A percentile compares a stretch with the other conserved stretches of the same genome.
These are phyloP conservation scores for Pseudomyrmex sp. DNA, from an alignment of 1,140 invertebrate genomes.

Conservation along the genomic window DNA sequence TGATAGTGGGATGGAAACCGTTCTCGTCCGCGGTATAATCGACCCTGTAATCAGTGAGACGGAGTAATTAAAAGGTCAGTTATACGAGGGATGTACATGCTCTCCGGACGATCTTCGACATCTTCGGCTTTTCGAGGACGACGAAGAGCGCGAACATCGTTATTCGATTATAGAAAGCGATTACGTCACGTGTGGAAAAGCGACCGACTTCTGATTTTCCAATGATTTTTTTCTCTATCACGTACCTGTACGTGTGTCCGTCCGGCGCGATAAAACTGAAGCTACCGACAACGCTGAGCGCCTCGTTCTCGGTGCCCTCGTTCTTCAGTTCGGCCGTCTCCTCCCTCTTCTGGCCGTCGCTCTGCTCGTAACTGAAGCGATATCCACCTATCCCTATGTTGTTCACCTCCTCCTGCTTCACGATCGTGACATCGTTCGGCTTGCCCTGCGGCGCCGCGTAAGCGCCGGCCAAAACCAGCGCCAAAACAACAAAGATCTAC, in stretches of 20 bases:
- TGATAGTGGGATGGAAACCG: constrained; percentile 81
- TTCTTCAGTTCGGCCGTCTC: constrained; percentile 83
- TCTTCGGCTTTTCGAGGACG: no score
- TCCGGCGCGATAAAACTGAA: constrained; percentile 81
- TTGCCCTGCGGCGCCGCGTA: constrained; percentile 78
- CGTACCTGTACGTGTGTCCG: constrained; percentile 80
- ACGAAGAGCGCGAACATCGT: no score
- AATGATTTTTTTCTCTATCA: background rate
- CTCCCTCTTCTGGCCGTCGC: constrained; percentile 83
- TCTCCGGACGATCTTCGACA: no score
- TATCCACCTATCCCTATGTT: constrained; percentile 84
- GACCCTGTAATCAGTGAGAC: constrained; percentile 71
- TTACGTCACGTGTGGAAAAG: background rate
- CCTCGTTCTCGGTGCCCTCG: constrained; percentile 82
- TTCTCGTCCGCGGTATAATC: constrained; percentile 82
- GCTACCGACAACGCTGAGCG: constrained; percentile 80
- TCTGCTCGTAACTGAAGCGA: constrained; percentile 84
- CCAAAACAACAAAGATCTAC: constrained; percentile 76
- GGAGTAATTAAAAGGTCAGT: no score
- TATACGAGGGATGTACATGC: no score
- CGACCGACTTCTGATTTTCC: background rate
- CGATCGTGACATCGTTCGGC: constrained; percentile 81
- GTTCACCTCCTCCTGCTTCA: constrained; percentile 82
- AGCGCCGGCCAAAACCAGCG: constrained; percentile 70
- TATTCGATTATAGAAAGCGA: no score